These are phyloP conservation scores for Athene noctua DNA, from an alignment of 2,113 vertebrate genomes.

Conservation along the genomic window DNA sequence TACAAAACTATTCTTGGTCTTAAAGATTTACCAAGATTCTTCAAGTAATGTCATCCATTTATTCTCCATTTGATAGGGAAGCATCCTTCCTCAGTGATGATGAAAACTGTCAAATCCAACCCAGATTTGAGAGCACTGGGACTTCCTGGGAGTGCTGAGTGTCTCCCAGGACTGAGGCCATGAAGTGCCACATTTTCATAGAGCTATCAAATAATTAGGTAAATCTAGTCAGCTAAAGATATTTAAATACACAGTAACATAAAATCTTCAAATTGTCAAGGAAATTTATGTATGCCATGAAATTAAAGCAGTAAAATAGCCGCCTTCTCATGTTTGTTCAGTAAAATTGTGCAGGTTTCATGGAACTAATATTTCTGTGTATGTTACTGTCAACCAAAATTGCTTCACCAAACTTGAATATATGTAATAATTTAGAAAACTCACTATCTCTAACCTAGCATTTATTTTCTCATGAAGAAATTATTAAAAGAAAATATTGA, in stretches of 20 bases:
- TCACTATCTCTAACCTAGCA: slow-evolving; percentile 31
- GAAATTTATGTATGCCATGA: background rate
- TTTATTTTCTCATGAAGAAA: slow-evolving; percentile 41
- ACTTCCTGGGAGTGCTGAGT: background rate
- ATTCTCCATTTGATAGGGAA: background rate
- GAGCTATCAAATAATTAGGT: background rate
- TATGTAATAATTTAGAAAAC: background rate
- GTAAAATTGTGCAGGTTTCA: slow-evolving; percentile 14
- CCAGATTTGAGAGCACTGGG: background rate
- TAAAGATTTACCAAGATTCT: background rate
- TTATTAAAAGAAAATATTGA: background rate
- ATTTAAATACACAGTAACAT: background rate
- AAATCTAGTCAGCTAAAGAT: slow-evolving; percentile 7
- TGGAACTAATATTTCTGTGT: slow-evolving; percentile 44
- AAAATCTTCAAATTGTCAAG: background rate
- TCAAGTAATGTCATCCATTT: background rate
- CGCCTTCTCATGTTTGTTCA: background rate
- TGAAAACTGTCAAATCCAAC: background rate
- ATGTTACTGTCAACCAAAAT: slow-evolving; percentile 7
- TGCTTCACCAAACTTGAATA: background rate
- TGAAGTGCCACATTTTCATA: background rate
- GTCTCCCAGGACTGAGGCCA: background rate
- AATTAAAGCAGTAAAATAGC: background rate
- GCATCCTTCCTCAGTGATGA: background rate
- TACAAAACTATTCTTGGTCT: background rate